Evolutionary conservation across 2,797 vertebrate species (phyloP).

Genomic region (Hyperoplus lanceolatus): DNA sequence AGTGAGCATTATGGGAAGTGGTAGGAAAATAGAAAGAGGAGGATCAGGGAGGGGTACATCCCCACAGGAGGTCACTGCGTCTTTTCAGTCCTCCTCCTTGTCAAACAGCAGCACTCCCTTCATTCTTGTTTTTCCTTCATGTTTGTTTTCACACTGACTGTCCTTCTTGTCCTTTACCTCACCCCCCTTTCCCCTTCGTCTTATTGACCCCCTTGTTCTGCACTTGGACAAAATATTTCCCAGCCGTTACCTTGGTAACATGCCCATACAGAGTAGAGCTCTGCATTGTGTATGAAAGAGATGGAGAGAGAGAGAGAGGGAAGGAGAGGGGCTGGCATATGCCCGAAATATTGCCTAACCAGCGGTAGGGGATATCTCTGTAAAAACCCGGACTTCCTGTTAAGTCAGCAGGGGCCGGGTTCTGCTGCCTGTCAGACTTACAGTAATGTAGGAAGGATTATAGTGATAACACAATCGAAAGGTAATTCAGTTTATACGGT

Average conservation of each 20-base stretch:
- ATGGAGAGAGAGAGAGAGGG: constrained; percentile 31
- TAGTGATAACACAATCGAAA: constrained; percentile 4
- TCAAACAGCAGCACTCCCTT: not conserved
- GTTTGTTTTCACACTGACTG: constrained; percentile 24
- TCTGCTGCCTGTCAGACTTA: not conserved
- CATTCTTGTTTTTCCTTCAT: not conserved
- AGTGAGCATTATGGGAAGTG: constrained; percentile 19
- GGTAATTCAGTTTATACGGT: not conserved
- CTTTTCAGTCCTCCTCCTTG: constrained; percentile 19
- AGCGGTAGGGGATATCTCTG: constrained; percentile 32
- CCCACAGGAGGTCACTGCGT: constrained; percentile 46
- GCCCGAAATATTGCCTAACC: constrained; percentile 51
- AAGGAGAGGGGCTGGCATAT: constrained; percentile 18
- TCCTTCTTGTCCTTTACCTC: constrained; percentile 17
- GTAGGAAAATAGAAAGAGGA: constrained; percentile 39
- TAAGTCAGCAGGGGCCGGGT: constrained; percentile 30
- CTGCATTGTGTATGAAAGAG: constrained; percentile 59
- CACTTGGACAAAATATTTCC: constrained; percentile 75
- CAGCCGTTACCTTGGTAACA: constrained; percentile 83
- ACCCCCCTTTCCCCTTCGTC: constrained; percentile 35
- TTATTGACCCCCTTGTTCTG: constrained; percentile 64
- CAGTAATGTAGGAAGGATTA: not conserved
- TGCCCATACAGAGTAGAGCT: constrained; percentile 68
- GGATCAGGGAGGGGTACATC: constrained; percentile 35
- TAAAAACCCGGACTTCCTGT: not conserved